Evolutionary conservation across 1,140 invertebrate species (phyloP).

Genomic region (Drosophila ficusphila): DNA sequence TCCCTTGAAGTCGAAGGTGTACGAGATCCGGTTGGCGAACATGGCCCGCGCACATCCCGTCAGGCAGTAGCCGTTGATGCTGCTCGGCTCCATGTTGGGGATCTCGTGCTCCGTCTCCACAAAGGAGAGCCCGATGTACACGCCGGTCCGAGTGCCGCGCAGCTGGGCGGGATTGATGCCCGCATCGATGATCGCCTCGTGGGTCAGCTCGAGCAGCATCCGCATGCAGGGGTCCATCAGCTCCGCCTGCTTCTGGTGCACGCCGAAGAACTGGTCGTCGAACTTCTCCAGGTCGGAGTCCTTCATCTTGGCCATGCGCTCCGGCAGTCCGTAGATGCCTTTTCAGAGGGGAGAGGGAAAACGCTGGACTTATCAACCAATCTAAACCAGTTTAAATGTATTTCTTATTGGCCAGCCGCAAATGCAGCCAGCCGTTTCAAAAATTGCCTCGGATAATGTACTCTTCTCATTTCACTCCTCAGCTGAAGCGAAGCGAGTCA

Average conservation of each 20-base stretch:
- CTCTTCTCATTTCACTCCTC: background rate
- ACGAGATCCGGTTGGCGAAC: constrained; percentile 98
- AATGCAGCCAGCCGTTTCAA: constrained; percentile 1
- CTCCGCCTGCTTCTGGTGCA: constrained; percentile 96
- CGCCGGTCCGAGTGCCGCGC: constrained; percentile 93
- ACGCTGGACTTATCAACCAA: too few relatives aligned
- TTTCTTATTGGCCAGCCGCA: background rate
- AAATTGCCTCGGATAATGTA: constrained; percentile 22
- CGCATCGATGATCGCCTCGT: constrained; percentile 97
- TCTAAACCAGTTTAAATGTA: constrained; percentile 12
- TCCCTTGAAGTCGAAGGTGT: constrained; percentile 95
- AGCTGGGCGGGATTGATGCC: constrained; percentile 92
- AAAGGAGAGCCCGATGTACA: constrained; percentile 94
- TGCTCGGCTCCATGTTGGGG: constrained; percentile 90
- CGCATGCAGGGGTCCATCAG: constrained; percentile 98
- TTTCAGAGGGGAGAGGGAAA: background rate
- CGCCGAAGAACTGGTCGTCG: constrained; percentile 96
- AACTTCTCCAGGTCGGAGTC: constrained; percentile 95
- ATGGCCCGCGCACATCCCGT: constrained; percentile 97
- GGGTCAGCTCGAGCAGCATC: constrained; percentile 95
- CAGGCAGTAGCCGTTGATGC: constrained; percentile 95
- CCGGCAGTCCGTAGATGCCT: constrained; percentile 91
- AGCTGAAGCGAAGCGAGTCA: constrained; percentile 8
- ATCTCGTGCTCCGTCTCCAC: constrained; percentile 93
- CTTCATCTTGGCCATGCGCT: constrained; percentile 95